Conservation (phyloP, 2,797 vertebrate genomes). For the Crypturellus tataupa region DNA sequence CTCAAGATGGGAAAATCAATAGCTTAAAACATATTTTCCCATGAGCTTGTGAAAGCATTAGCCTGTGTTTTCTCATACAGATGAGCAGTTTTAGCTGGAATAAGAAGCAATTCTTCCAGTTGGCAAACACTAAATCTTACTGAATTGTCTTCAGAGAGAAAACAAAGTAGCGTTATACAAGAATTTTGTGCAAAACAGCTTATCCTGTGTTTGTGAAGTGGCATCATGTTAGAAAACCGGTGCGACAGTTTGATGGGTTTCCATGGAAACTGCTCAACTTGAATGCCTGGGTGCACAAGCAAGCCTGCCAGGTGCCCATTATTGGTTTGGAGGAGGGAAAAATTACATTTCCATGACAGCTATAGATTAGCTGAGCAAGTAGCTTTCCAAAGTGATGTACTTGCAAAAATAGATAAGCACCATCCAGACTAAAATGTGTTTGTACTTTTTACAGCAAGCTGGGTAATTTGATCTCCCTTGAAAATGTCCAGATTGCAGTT, state of each 20-base stretch:
- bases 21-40: neutral
- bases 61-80: neutral
- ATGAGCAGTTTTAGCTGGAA: neutral
- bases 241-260: slow-evolving; percentile 74
- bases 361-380: slow-evolving; percentile 81
- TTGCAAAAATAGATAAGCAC: slow-evolving; percentile 74
- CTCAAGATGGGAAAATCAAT: neutral
- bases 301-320: slow-evolving; percentile 74
- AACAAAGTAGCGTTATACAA: neutral
- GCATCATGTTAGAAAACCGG: slow-evolving; percentile 61
- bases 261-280: slow-evolving; percentile 79
- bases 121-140: neutral
- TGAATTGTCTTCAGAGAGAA: slow-evolving; percentile 42
- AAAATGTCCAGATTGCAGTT: slow-evolving; percentile 63
- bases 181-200: slow-evolving; percentile 44
- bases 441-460: slow-evolving; percentile 53
- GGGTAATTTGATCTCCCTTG: slow-evolving; percentile 59
- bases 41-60: neutral
- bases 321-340: slow-evolving; percentile 71
- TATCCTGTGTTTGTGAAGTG: slow-evolving; percentile 47
- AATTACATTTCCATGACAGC: slow-evolving; percentile 79
- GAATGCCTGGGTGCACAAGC: slow-evolving; percentile 74
- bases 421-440: slow-evolving; percentile 69
- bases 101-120: neutral
- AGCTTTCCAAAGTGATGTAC: slow-evolving; percentile 74